Evolutionary conservation across 1,140 invertebrate species (phyloP).

Genomic region (Oryctes rhinoceros): DNA sequence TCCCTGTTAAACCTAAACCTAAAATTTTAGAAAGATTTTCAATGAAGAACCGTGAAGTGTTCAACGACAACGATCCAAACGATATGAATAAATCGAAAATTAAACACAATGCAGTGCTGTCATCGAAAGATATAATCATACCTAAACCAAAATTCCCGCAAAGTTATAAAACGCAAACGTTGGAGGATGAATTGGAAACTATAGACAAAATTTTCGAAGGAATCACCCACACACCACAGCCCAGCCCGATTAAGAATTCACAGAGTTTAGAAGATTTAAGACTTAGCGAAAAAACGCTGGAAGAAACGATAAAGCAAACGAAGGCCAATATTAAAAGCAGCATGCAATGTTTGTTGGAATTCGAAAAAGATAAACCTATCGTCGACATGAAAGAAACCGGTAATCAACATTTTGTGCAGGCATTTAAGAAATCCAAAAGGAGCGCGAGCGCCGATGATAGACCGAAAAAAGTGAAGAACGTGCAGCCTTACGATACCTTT

Average conservation of each 20-base stretch:
- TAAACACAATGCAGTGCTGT: background rate
- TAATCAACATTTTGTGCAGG: slow-evolving; percentile 23
- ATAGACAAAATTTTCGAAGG: background rate
- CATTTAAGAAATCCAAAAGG: slow-evolving; percentile 29
- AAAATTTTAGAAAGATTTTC: background rate
- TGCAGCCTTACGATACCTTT: slow-evolving; percentile 36
- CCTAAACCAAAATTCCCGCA: slow-evolving; percentile 22
- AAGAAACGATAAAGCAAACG: slow-evolving; percentile 26
- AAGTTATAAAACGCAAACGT: background rate
- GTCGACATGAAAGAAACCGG: background rate
- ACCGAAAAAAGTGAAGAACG: slow-evolving; percentile 3
- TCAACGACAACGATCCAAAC: background rate
- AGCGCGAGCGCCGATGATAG: slow-evolving; percentile 1
- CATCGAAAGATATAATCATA: background rate
- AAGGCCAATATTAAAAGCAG: background rate
- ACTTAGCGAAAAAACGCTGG: background rate
- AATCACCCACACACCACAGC: background rate
- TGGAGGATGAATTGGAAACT: background rate
- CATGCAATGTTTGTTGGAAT: slow-evolving; percentile 25
- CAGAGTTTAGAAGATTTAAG: slow-evolving; percentile 23
- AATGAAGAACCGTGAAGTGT: background rate
- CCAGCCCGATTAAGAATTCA: background rate
- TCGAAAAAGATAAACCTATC: background rate
- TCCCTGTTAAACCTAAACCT: background rate
- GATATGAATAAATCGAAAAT: background rate